Conservation (phyloP, 2,888 invertebrate species). For the Patella depressa region DNA sequence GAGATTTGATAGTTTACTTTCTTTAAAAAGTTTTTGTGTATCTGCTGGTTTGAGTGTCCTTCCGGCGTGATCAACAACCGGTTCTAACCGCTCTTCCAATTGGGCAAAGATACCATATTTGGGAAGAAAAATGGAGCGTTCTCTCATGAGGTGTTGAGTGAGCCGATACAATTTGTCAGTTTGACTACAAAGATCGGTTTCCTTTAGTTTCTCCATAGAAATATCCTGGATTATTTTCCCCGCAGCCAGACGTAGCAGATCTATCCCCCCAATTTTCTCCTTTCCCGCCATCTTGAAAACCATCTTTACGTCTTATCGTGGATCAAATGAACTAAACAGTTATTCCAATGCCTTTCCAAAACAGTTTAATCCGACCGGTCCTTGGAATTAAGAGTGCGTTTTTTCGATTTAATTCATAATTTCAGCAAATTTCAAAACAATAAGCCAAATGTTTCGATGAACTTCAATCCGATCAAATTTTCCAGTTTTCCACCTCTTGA, state of each 20-base stretch:
- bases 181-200: neutral
- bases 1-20: neutral
- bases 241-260: neutral
- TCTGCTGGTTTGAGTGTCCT: neutral
- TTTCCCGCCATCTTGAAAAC: neutral
- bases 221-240: neutral
- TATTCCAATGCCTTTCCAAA: too few species aligned
- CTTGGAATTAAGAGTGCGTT: too few species aligned
- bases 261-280: neutral
- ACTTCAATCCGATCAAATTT: too few species aligned
- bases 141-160: neutral
- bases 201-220: neutral
- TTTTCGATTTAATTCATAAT: too few species aligned
- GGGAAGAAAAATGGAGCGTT: neutral
- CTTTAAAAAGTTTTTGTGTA: neutral
- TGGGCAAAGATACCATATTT: conserved; percentile 17
- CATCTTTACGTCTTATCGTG: neutral
- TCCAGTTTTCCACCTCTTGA: too few species aligned
- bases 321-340: too few species aligned
- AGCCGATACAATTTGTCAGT: neutral
- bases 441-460: too few species aligned
- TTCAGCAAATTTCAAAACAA: too few species aligned
- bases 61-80: neutral
- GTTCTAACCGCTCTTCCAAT: neutral
- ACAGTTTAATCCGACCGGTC: too few species aligned